phyloP scores from a whole-genome alignment of 1,140 invertebrate genomes.

The Bombus polaris region DNA sequence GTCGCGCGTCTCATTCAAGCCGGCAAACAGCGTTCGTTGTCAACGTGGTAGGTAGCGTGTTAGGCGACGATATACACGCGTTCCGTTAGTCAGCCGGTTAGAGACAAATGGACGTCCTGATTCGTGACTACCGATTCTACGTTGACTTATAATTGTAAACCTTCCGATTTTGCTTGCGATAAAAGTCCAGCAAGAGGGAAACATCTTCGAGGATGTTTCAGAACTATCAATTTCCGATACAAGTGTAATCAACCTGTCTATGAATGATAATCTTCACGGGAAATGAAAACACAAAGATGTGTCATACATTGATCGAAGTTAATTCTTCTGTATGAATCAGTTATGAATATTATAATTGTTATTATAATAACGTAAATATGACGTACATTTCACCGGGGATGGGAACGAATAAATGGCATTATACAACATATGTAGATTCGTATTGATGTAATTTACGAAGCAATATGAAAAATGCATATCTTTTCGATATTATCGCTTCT shows the following conservation, averaged over 20 bases:
- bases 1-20: slow-evolving; percentile 63
- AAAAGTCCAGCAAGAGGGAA: not conserved
- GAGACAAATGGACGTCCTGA: slow-evolving; percentile 68
- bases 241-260: not conserved
- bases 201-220: not conserved
- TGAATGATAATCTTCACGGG: not conserved
- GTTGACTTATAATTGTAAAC: slow-evolving; percentile 62
- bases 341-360: too few relatives aligned
- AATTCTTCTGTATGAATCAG: too few relatives aligned
- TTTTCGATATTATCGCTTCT: too few relatives aligned
- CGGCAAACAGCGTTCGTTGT: slow-evolving; percentile 63
- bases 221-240: not conserved
- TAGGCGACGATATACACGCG: slow-evolving; percentile 69
- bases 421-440: too few relatives aligned
- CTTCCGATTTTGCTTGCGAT: not conserved
- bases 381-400: too few relatives aligned
- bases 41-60: slow-evolving; percentile 67
- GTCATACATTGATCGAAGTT: too few relatives aligned
- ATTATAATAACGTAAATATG: too few relatives aligned
- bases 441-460: too few relatives aligned
- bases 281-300: too few relatives aligned
- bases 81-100: slow-evolving; percentile 63
- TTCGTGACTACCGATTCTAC: slow-evolving; percentile 59
- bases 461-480: too few relatives aligned
- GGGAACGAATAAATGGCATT: too few relatives aligned